phyloP scores from a whole-genome alignment of 2,888 invertebrate genomes.

The Conops quadrifasciatus region DNA sequence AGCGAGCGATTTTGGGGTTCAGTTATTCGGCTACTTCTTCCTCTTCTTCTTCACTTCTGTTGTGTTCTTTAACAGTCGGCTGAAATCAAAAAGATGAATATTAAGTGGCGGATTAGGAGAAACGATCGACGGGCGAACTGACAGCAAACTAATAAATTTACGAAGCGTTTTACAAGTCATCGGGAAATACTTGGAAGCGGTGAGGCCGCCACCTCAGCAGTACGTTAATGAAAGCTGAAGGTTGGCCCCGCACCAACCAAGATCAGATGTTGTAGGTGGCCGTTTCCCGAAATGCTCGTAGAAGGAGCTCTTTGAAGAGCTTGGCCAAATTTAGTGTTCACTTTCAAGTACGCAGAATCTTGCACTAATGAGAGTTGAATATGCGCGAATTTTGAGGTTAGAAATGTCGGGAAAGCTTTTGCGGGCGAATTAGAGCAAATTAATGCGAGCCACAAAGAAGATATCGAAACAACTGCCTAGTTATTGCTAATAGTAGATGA shows the following conservation, averaged over 20 bases:
- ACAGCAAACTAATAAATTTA: conserved; percentile 23
- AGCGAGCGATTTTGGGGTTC: conserved; percentile 6
- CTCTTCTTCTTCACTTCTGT: conserved; percentile 14
- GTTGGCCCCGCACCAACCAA: conserved; percentile 15
- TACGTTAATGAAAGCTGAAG: conserved; percentile 28
- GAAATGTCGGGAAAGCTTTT: no score
- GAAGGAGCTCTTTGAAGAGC: not conserved
- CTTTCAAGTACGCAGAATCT: no score
- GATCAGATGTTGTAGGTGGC: not conserved
- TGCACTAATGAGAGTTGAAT: no score
- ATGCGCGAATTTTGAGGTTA: no score
- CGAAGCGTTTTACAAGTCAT: conserved; percentile 39
- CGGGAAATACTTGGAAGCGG: conserved; percentile 43
- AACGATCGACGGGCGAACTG: conserved; percentile 11
- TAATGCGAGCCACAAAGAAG: no score
- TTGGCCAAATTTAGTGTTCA: not conserved
- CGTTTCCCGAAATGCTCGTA: not conserved
- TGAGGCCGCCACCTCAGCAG: conserved; percentile 11
- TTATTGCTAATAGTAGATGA: no score
- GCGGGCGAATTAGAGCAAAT: no score
- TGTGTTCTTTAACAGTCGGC: no score
- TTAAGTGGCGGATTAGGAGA: conserved; percentile 54
- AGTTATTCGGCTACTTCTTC: not conserved
- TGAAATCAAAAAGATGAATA: conserved; percentile 55
- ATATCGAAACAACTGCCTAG: no score